phyloP scores from a whole-genome alignment of 35 echinoderm and acorn worm species.

The Holothuria glaberrima region DNA sequence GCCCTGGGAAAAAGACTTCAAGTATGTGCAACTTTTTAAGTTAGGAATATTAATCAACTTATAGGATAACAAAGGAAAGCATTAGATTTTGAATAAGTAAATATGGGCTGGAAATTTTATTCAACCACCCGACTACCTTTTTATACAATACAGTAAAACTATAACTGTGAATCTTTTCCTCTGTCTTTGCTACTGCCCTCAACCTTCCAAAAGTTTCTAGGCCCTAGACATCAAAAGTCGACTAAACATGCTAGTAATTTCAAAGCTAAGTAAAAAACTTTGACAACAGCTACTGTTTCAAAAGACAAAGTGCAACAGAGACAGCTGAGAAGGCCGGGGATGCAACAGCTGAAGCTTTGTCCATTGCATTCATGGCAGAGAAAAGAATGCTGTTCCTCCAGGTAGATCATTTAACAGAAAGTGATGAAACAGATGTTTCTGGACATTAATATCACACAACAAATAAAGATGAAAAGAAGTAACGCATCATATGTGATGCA shows the following conservation, averaged over 20 bases:
- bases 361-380: slow-evolving; percentile 42
- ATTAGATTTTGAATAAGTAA: no score
- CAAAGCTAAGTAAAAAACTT: slow-evolving; percentile 42
- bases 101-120: no score
- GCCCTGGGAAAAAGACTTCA: no score
- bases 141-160: no score
- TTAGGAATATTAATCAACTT: no score
- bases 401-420: slow-evolving; percentile 40
- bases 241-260: slow-evolving; percentile 37
- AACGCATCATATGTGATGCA: slow-evolving; percentile 63
- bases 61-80: no score
- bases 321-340: not conserved
- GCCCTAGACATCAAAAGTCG: slow-evolving; percentile 12
- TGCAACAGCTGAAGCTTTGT: slow-evolving; percentile 49
- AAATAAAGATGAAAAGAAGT: slow-evolving; percentile 42
- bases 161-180: no score
- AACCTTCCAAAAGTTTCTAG: no score
- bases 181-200: no score
- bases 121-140: no score
- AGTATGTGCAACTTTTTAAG: no score
- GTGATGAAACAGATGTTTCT: slow-evolving; percentile 44
- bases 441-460: slow-evolving; percentile 21
- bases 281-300: slow-evolving; percentile 38
- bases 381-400: slow-evolving; percentile 20
- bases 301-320: slow-evolving; percentile 7